Evolutionary conservation across 2,888 invertebrate genomes (phyloP), one percentile per base, ranked within the genome.

Genomic region (Trissoscelio sp.): DNA sequence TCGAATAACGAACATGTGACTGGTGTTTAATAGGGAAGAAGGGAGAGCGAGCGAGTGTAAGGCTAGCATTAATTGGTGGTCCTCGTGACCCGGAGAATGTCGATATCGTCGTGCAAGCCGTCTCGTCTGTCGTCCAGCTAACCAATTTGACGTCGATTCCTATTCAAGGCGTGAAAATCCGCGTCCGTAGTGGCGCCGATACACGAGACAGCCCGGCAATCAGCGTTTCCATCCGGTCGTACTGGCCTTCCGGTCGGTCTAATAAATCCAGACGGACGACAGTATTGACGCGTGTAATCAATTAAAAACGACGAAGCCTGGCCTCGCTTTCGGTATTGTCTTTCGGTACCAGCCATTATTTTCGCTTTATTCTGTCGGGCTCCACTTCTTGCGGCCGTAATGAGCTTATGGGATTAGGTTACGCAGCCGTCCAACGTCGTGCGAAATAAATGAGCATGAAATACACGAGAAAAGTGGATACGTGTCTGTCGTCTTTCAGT

Each of bases 281-380:
- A 83, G 86, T 88, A 88, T 89, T 88, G 88, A 86, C 88, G 87
- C 87, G 85, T 86, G 88, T 88, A 88, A 89, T 88, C 90, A 90
- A 90, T 90, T 90, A 90, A 90, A 90, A 90, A 89, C 88, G 88
- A 90, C 85, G 88, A 89, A 89, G 88, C 87, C 85, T 82, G 84
- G 84, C 84, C 73, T 57, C 39, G 51, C n/a, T n/a, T 46, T 62
- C 16, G 14, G 62, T 74, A 67, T 80, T 73, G 55, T 74, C 74
- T 79, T 79, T 72, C 72, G 39, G 42, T 34, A 51, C 24, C 20
- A 46, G 37, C 58, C 73, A 70, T 81, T 75, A 75, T 66, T 70
- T 79, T 57, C 55, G 58, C 55, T 80, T 60, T 78, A 69, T 48
- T 58, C 48, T 60, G 28, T 44, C 66, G 57, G 60, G 67, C 64